phyloP scores from a whole-genome alignment of 2,888 invertebrate genomes.

The Macrophya alboannulata region DNA sequence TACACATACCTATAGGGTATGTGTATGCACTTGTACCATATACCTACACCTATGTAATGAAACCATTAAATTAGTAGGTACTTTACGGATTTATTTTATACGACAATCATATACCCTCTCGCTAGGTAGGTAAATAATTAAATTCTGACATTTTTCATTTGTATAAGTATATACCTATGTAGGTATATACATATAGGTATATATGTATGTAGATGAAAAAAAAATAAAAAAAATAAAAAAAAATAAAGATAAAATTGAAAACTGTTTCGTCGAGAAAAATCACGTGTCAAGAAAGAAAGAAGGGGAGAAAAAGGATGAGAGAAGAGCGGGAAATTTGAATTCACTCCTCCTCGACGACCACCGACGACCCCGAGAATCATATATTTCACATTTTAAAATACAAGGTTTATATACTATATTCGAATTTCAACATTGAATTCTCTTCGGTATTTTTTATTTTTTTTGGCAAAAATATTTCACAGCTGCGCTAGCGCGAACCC shows the following conservation, averaged over 20 bases:
- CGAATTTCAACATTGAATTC: slow-evolving; percentile 11
- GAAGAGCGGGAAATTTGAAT: slow-evolving; percentile 14
- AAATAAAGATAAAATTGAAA: neutral
- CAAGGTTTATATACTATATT: neutral
- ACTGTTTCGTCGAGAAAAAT: neutral
- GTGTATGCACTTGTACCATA: neutral
- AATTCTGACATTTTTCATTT: no score
- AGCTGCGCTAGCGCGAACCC: slow-evolving; percentile 15
- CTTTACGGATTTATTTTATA: neutral
- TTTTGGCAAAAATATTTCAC: slow-evolving; percentile 12
- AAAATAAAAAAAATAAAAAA: neutral
- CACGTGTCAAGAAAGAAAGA: neutral
- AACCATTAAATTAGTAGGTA: neutral
- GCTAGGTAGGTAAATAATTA: no score
- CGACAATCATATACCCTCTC: no score
- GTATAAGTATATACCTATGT: no score
- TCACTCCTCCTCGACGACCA: slow-evolving; percentile 1
- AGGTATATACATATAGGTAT: no score
- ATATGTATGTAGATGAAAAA: neutral
- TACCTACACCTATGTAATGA: no score
- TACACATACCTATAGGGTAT: neutral
- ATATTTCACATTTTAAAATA: slow-evolving; percentile 11
- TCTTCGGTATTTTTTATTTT: no score
- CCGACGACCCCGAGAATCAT: neutral
- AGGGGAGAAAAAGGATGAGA: neutral